Conservation (phyloP, 2,113 vertebrate species). For the Ptilonorhynchus violaceus region DNA sequence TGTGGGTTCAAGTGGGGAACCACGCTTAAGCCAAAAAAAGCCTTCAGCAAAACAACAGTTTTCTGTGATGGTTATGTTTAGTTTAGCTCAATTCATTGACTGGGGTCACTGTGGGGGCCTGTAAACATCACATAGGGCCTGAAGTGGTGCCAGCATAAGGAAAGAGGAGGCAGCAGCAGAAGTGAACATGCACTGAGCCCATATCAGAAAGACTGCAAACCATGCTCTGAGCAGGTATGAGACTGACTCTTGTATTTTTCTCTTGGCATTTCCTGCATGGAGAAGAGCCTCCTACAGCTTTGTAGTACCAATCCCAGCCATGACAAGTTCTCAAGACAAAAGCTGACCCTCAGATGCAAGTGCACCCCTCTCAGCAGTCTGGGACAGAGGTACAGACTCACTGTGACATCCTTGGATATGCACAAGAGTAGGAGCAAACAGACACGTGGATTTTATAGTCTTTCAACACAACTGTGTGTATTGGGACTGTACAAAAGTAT, state of each 20-base stretch:
- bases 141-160: not conserved
- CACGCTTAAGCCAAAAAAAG: not conserved
- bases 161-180: not conserved
- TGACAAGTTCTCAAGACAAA: not conserved
- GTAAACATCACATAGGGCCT: not conserved
- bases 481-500: not conserved
- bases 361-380: not conserved
- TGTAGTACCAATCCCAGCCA: fast-evolving
- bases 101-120: not conserved
- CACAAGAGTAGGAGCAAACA: not conserved
- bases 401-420: fast-evolving
- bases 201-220: not conserved
- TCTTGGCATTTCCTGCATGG: not conserved
- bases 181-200: fast-evolving
- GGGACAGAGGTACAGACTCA: fast-evolving
- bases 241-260: fast-evolving
- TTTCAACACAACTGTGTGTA: not conserved
- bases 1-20: not conserved
- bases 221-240: not conserved
- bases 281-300: not conserved
- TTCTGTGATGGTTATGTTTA: not conserved
- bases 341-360: not conserved
- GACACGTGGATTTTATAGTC: not conserved
- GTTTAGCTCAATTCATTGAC: not conserved
- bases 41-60: not conserved